These are phyloP conservation scores for Nylanderia fulva DNA, from an alignment of 1,140 invertebrate species.

Conservation along the genomic window DNA sequence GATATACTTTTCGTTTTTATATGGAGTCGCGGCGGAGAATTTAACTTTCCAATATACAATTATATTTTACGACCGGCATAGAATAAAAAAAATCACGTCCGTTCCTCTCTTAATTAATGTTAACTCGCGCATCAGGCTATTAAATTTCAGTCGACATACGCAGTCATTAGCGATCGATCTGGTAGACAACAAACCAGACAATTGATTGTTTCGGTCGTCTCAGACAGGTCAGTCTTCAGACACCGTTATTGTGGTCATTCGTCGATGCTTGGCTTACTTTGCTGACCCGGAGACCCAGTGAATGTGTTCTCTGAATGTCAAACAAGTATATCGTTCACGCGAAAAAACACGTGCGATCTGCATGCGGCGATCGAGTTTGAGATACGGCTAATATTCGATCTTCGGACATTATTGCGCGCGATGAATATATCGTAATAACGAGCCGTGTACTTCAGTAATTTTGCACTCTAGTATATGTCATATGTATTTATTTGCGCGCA, in stretches of 20 bases:
- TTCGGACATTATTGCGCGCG: not conserved
- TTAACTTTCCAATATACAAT: not conserved
- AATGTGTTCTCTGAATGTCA: slow-evolving; percentile 79
- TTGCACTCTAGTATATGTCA: not conserved
- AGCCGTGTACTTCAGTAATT: not conserved
- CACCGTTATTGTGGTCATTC: slow-evolving; percentile 71
- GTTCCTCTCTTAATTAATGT: not conserved
- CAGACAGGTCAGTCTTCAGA: slow-evolving; percentile 11
- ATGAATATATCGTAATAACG: slow-evolving; percentile 1
- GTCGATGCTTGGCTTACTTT: slow-evolving; percentile 82
- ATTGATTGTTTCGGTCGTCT: slow-evolving; percentile 58
- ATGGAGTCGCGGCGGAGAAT: not conserved
- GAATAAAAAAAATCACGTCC: not conserved
- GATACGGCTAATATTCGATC: not conserved
- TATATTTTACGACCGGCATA: not conserved
- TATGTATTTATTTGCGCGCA: slow-evolving; percentile 15
- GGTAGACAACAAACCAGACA: slow-evolving; percentile 5
- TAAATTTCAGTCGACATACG: not conserved
- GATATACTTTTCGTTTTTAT: not conserved
- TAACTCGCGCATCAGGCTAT: not conserved
- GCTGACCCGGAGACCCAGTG: slow-evolving; percentile 84
- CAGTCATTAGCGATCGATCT: slow-evolving; percentile 16
- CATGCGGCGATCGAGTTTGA: not conserved
- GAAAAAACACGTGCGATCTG: slow-evolving; percentile 6
- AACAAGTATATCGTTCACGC: slow-evolving; percentile 55